Percentiles rank a stretch among this genome's conserved stretches.
Evolutionary conservation across 2,113 vertebrate genomes (phyloP).

Genomic region (Menura novaehollandiae): DNA sequence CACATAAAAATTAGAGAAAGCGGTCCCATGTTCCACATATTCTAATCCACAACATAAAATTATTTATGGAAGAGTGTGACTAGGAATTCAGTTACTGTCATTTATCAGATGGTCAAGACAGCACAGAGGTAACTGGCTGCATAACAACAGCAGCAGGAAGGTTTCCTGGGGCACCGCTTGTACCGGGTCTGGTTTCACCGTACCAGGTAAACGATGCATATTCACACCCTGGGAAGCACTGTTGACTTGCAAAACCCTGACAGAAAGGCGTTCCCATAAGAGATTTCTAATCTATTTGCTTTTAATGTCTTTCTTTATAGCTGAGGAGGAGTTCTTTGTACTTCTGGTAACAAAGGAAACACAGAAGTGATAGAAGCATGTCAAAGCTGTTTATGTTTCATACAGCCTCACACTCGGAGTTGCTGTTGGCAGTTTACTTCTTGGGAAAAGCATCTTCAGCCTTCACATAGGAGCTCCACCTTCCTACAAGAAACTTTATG

Average conservation of each 20-base stretch:
- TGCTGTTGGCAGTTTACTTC: background rate
- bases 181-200: background rate
- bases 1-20: background rate
- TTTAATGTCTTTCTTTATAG: slow-evolving; percentile 6
- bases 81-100: slow-evolving; percentile 12
- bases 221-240: background rate
- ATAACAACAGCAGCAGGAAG: background rate
- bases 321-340: slow-evolving; percentile 17
- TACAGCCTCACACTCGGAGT: background rate
- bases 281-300: slow-evolving; percentile 19
- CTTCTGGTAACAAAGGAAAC: slow-evolving; percentile 26
- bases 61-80: slow-evolving; percentile 33
- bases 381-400: background rate
- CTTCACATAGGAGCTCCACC: background rate
- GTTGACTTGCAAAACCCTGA: background rate
- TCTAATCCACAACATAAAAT: slow-evolving; percentile 6
- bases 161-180: background rate
- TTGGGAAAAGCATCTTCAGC: background rate
- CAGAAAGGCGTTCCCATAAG: background rate
- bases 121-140: background rate
- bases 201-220: background rate
- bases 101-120: slow-evolving; percentile 18
- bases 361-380: background rate
- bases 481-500: background rate
- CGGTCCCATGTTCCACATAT: background rate